phyloP scores from a whole-genome alignment of 1,140 invertebrate genomes.

The Schlechtendalia chinensis region DNA sequence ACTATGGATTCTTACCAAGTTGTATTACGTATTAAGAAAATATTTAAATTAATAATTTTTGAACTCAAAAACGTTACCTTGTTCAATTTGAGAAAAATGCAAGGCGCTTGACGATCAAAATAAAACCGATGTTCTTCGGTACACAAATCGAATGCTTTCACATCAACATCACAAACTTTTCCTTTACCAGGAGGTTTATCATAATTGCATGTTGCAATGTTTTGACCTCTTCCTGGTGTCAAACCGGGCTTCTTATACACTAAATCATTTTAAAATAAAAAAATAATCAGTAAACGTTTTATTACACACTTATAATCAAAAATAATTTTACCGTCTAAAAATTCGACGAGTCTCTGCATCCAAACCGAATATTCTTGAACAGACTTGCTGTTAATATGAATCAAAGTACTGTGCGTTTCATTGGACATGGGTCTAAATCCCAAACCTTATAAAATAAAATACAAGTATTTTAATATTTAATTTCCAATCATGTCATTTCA shows the following conservation, averaged over 20 bases:
- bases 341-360: slow-evolving; percentile 70
- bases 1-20: no score
- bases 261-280: slow-evolving; percentile 53
- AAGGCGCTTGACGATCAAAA: slow-evolving; percentile 63
- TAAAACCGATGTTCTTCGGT: slow-evolving; percentile 70
- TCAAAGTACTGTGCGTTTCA: slow-evolving; percentile 87
- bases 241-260: slow-evolving; percentile 69
- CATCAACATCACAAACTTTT: slow-evolving; percentile 72
- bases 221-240: slow-evolving; percentile 65
- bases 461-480: slow-evolving; percentile 29
- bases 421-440: slow-evolving; percentile 87
- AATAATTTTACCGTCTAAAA: slow-evolving; percentile 66
- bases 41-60: neutral
- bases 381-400: slow-evolving; percentile 83
- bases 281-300: neutral
- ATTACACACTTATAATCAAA: neutral
- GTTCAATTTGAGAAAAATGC: slow-evolving; percentile 62
- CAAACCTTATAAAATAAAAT: slow-evolving; percentile 62
- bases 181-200: slow-evolving; percentile 63
- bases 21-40: no score
- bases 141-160: slow-evolving; percentile 66
- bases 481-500: slow-evolving; percentile 41
- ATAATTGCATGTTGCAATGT: slow-evolving; percentile 67
- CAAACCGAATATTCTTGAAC: slow-evolving; percentile 73
- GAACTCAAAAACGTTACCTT: slow-evolving; percentile 55